Base-by-base conservation (phyloP, 2,113 vertebrate species). In the Marmota monax region DNA sequence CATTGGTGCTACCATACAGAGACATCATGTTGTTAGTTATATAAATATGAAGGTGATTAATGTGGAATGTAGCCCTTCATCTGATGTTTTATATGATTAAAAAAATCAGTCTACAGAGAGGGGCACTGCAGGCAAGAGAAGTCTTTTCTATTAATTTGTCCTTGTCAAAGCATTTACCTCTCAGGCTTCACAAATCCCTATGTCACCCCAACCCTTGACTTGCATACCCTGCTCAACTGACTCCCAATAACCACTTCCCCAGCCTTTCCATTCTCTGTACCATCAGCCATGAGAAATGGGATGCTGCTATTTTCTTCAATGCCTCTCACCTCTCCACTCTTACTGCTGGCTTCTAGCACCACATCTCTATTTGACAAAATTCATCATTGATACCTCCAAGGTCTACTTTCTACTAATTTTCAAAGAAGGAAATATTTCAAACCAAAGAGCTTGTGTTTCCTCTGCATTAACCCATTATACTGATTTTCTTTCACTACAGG, bases 361-460 rank as follows among this genome's bases (percentile, higher is more conserved):
- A 17, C 32, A 34, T 48, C 63, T 93, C 74, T 74, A 48, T 29
- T 94, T 88, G 14, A 61, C 56, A 93, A 74, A 95, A 51, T 0
- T 17, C n/a, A 7, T 67, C 10, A 63, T 17, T 16, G 70, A 67
- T 58, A 77, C 12, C 16, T 17, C 69, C 63, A 67, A 51, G 32
- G 29, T 61, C 78, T 86, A 58, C 69, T 53, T 72, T 23, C n/a
- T 65, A 5, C n/a, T 67, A 37, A 90, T 78, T 84, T 83, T 94
- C 56, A 65, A 78, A 96, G 18, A 72, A 89, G 32, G 20, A 17
- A 70, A 7, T 72, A 94, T 82, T 92, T 94, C 42, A 77, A 82
- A 77, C 25, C n/a, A 85, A 63, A 48, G 18, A 76, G 2, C 23
- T 61, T 29, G 6, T 72, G 18, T 87, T 78, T 79, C 25, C 12